Conservation (phyloP, 1,140 invertebrate genomes). For the Eueides isabella region DNA sequence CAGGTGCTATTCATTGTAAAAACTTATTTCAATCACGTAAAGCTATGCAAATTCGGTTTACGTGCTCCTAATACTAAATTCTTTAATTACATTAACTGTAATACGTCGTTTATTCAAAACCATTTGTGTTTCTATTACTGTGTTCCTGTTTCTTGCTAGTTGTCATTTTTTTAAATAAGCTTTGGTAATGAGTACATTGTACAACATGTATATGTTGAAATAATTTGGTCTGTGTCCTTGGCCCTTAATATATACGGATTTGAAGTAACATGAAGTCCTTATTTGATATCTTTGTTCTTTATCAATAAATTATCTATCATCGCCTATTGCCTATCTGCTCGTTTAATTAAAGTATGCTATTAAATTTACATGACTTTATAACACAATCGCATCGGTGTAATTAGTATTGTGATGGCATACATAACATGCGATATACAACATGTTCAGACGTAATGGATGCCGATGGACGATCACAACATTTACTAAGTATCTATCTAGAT, state of each 20-base stretch:
- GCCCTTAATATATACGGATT: neutral
- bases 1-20: conserved; percentile 29
- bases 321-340: conserved; percentile 1
- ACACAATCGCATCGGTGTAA: neutral
- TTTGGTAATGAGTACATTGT: no score
- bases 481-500: neutral
- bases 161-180: conserved; percentile 17
- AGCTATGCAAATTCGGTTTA: conserved; percentile 57
- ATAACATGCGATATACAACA: neutral
- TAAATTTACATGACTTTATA: conserved; percentile 4
- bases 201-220: conserved; percentile 21
- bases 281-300: neutral
- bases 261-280: neutral
- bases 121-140: conserved; percentile 30
- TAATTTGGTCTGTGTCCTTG: neutral
- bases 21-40: conserved; percentile 60
- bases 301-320: neutral
- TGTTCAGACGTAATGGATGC: neutral
- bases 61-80: conserved; percentile 54
- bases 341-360: neutral
- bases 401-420: conserved; percentile 12
- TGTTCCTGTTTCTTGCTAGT: conserved; percentile 35
- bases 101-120: conserved; percentile 38
- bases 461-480: neutral
- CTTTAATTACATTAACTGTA: conserved; percentile 41